phyloP scores from a whole-genome alignment of 2,888 invertebrate species.

The Sinopyrophorus schimmeli region DNA sequence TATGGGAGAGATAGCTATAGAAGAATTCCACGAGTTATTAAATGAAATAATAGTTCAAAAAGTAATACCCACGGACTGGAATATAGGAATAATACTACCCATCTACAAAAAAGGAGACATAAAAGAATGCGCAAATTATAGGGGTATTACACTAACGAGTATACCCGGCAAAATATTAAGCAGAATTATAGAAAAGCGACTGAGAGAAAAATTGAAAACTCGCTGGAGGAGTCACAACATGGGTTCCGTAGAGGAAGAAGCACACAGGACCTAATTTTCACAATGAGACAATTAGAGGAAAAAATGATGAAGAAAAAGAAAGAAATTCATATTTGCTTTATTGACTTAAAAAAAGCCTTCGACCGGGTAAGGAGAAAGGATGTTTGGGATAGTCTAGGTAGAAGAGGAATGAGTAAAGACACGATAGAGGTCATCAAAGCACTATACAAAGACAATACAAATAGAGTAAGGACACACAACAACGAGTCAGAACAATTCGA shows the following conservation, averaged over 20 bases:
- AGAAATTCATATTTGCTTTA: slow-evolving; percentile 8
- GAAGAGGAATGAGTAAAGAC: slow-evolving; percentile 4
- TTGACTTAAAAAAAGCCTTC: background rate
- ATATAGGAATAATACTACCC: slow-evolving; percentile 3
- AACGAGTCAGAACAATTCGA: background rate
- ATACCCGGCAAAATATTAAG: slow-evolving; percentile 14
- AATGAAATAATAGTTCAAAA: background rate
- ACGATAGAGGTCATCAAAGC: slow-evolving; percentile 6
- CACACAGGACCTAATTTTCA: slow-evolving; percentile 1
- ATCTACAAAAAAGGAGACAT: slow-evolving; percentile 6
- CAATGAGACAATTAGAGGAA: slow-evolving; percentile 5
- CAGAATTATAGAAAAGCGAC: slow-evolving; percentile 10
- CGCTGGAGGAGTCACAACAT: slow-evolving; percentile 7
- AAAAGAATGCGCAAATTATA: slow-evolving; percentile 11
- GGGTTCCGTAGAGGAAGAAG: slow-evolving; percentile 8
- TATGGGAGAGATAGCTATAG: slow-evolving; percentile 2
- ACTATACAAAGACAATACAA: slow-evolving; percentile 11
- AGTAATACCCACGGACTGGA: slow-evolving; percentile 2
- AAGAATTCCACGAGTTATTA: slow-evolving; percentile 3
- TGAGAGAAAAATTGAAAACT: slow-evolving; percentile 7
- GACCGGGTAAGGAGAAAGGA: background rate
- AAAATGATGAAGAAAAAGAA: slow-evolving; percentile 7
- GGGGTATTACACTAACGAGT: slow-evolving; percentile 11
- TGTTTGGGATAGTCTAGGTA: slow-evolving; percentile 1
- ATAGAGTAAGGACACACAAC: slow-evolving; percentile 8